Evolutionary conservation across 2,797 vertebrate species (phyloP), one percentile per base, ranked within the genome.

Genomic region (Myiothlypis chrysogaster): DNA sequence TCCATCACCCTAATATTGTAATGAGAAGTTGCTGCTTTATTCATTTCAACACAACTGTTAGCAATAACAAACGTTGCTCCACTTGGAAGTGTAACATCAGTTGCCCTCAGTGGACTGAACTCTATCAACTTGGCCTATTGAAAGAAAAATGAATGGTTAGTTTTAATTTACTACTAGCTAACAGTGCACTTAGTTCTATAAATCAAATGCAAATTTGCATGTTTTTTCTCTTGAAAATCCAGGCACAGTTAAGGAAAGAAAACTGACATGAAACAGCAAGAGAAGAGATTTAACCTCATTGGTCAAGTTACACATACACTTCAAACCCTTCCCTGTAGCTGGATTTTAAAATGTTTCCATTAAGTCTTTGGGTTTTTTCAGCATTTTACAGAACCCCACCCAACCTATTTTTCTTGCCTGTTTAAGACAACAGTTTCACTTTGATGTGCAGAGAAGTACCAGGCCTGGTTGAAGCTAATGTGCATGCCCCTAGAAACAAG

Each of bases 1-100:
- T 99, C 99, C 97, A 98, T 98, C 97, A 99, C 99, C 63, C 99
- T 98, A 97, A 99, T 98, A 97, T 99, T 99, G 98, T 97, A 99
- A 97, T 99, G 98, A 95, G 99, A 98, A 46, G 99, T 98, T 46
- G 99, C 99, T 47, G 99, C 99, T 98, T 99, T 99, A 97, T 99
- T 99, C 98, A 99, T 99, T 98, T 99, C 98, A 91, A 99, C 98
- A 60, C 99, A 99, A 97, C 99, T 99, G 98, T 99, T 99, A 57
- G 99, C 99, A 97, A 99, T 99, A 94, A 99, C 99, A 97, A 99
- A 99, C 83, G 98, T 98, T 5, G 99, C 99, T 57, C 98, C 98
- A 12, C 96, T 98, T 18, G 99, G 99, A 65, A 99, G 99, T 88
- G 97, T 98, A 82, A 99, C 99, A 91, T 99, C 98, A 39, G 98